Evolutionary conservation across 1,140 invertebrate species (phyloP).

Genomic region (Aphidius gifuensis): DNA sequence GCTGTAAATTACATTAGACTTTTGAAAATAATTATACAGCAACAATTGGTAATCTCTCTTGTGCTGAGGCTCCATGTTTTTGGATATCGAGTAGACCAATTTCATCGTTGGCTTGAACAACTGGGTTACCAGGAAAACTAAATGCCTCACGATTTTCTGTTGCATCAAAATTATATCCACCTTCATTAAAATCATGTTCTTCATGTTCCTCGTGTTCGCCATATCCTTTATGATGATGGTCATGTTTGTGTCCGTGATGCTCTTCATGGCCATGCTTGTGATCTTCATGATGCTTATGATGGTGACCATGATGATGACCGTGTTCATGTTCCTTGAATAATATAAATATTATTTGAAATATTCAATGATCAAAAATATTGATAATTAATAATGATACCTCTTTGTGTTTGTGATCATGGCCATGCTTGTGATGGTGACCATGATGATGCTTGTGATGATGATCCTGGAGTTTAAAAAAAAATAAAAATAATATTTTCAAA

Average conservation of each 20-base stretch:
- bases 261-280: slow-evolving; percentile 41
- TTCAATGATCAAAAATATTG: slow-evolving; percentile 33
- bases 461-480: slow-evolving; percentile 30
- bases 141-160: slow-evolving; percentile 40
- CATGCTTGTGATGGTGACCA: slow-evolving; percentile 41
- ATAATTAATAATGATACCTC: no score
- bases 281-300: slow-evolving; percentile 37
- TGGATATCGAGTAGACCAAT: slow-evolving; percentile 15
- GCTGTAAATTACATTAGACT: no score
- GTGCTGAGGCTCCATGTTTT: neutral
- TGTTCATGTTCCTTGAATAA: slow-evolving; percentile 36
- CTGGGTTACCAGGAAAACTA: slow-evolving; percentile 33
- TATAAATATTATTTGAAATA: no score
- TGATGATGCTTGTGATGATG: slow-evolving; percentile 40
- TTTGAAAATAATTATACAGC: no score
- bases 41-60: no score
- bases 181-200: slow-evolving; percentile 28
- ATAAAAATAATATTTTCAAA: no score
- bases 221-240: slow-evolving; percentile 33
- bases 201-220: slow-evolving; percentile 37
- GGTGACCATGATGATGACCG: slow-evolving; percentile 34
- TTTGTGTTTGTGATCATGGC: slow-evolving; percentile 38
- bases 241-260: slow-evolving; percentile 32
- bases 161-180: slow-evolving; percentile 33
- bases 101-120: slow-evolving; percentile 4